phyloP scores from a whole-genome alignment of 1,140 invertebrate species.

The Zaprionus nigranus region DNA sequence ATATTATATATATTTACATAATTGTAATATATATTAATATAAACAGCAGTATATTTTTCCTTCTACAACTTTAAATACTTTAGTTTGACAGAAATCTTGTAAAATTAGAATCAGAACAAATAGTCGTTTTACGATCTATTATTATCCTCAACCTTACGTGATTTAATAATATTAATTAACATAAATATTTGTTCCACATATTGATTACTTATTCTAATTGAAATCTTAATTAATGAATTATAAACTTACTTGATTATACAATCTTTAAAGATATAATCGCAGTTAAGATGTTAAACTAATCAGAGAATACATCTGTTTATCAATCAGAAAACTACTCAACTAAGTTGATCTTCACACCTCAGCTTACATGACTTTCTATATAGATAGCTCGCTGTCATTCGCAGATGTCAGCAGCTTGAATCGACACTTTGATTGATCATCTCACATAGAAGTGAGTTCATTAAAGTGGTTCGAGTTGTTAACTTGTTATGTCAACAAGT shows the following conservation, averaged over 20 bases:
- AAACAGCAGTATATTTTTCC: too few relatives aligned
- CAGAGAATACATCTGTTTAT: background rate
- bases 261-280: background rate
- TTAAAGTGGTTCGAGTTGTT: constrained; percentile 24
- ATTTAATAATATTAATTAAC: too few relatives aligned
- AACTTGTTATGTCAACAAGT: constrained; percentile 24
- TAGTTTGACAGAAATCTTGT: too few relatives aligned
- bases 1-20: too few relatives aligned
- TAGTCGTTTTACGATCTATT: too few relatives aligned
- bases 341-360: background rate
- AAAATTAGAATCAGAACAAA: too few relatives aligned
- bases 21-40: too few relatives aligned
- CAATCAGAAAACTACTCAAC: constrained; percentile 1
- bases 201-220: background rate
- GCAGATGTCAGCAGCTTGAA: background rate
- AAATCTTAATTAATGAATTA: background rate
- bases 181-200: background rate
- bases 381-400: background rate
- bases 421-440: constrained; percentile 22
- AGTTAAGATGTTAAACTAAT: background rate
- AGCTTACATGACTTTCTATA: constrained; percentile 2
- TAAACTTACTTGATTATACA: background rate
- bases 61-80: too few relatives aligned
- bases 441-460: constrained; percentile 9
- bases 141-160: too few relatives aligned